Conservation (phyloP, 2,113 vertebrate genomes). For the Forbesichthys papilliferus region DNA sequence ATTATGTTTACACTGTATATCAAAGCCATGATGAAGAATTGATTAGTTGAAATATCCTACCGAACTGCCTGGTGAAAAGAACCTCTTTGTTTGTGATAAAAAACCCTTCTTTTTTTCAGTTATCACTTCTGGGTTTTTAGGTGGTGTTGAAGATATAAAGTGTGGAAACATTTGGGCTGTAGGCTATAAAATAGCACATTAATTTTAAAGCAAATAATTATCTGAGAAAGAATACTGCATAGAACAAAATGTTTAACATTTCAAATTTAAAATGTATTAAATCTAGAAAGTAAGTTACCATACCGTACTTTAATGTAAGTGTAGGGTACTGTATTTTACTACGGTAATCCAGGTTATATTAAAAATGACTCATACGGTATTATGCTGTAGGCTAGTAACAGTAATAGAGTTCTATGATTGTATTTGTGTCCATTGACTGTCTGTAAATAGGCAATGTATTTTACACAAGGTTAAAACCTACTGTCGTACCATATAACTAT, state of each 20-base stretch:
- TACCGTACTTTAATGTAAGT: conserved; percentile 27
- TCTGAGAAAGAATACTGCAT: too few relatives aligned
- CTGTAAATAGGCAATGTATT: neutral
- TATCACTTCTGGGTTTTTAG: conserved; percentile 51
- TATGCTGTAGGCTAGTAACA: too few relatives aligned
- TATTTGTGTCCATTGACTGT: neutral
- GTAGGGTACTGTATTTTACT: too few relatives aligned
- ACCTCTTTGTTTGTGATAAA: conserved; percentile 73
- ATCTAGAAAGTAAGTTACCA: neutral
- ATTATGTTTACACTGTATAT: neutral
- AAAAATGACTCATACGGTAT: too few relatives aligned
- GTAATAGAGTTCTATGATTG: neutral
- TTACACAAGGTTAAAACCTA: neutral
- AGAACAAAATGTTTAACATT: too few relatives aligned
- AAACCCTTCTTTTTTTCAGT: conserved; percentile 72
- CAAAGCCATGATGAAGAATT: neutral
- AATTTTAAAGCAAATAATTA: too few relatives aligned
- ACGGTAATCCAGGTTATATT: too few relatives aligned
- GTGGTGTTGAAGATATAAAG: conserved; percentile 65
- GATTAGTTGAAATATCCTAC: conserved; percentile 43
- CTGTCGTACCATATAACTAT: neutral
- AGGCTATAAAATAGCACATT: conserved; percentile 5
- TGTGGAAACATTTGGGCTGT: conserved; percentile 36
- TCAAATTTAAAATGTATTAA: neutral
- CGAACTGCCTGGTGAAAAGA: conserved; percentile 53